Evolutionary conservation across 2,888 invertebrate genomes (phyloP), one percentile per base, ranked within the genome.

Genomic region (Athetis lepigone): DNA sequence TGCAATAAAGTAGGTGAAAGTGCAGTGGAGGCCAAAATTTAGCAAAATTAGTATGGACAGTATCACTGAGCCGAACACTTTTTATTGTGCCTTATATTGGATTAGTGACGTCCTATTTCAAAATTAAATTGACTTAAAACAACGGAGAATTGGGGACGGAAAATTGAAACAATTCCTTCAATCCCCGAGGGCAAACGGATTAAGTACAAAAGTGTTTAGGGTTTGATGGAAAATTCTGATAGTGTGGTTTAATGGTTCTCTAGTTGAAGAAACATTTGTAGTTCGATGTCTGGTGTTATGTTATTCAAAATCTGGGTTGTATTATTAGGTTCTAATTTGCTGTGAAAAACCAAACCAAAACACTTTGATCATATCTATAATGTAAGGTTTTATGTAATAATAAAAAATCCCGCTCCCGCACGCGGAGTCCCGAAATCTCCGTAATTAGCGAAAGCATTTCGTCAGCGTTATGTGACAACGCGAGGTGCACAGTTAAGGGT

Each of bases 41-140:
- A n/a, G n/a, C n/a, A n/a, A n/a, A n/a, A n/a, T n/a, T n/a, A n/a
- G n/a, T n/a, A n/a, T n/a, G n/a, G n/a, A n/a, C n/a, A n/a, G n/a
- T n/a, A n/a, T n/a, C n/a, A n/a, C n/a, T n/a, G 27, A n/a, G 29
- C 11, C 25, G 9, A 11, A 19, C 9, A 21, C 33, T 36, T n/a
- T 1, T 29, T 29, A n/a, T n/a, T n/a, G n/a, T 29, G 7, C 25
- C 13, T n/a, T 39, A 8, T n/a, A 50, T 40, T 54, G n/a, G 21
- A 50, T 70, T 50, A 45, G 21, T 43, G 49, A 29, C 16, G 23
- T 43, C 16, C 43, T 18, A 50, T 36, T 54, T 49, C 2, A 2
- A 21, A 36, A 45, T 7, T 37, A 51, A 55, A 70, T 51, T 46
- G 50, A 29, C 45, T 55, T 64, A 7, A 29, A 72, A 65, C 27